Percentiles rank a stretch among this genome's conserved stretches.
phyloP scores from a whole-genome alignment of 35 echinoderm and acorn worm genomes.

The Hemicentrotus pulcherrimus region DNA sequence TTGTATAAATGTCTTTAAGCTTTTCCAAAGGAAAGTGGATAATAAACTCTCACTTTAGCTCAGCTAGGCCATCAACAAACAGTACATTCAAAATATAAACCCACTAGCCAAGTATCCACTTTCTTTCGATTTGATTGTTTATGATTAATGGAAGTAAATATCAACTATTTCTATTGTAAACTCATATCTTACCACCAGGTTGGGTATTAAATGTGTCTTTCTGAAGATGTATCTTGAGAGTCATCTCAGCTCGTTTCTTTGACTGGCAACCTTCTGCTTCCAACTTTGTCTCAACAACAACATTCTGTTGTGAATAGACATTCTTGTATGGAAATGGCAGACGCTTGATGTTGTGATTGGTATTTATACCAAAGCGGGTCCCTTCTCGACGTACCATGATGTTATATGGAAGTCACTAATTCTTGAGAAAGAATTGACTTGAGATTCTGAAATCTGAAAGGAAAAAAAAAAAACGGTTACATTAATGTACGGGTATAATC shows the following conservation, averaged over 20 bases:
- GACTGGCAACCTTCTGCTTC: not conserved
- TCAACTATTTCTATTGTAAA: not conserved
- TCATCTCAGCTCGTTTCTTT: not conserved
- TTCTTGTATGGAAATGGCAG: not conserved
- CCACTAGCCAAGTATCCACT: too few relatives aligned
- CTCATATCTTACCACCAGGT: not conserved
- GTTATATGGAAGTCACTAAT: not conserved
- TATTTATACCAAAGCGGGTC: constrained; percentile 59
- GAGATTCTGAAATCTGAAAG: not conserved
- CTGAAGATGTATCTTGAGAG: constrained; percentile 2
- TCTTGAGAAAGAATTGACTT: not conserved
- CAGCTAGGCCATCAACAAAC: too few relatives aligned
- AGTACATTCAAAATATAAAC: too few relatives aligned
- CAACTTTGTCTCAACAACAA: constrained; percentile 39
- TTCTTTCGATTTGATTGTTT: too few relatives aligned
- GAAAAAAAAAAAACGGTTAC: not conserved
- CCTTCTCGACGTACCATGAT: constrained; percentile 56
- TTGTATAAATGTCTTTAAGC: too few relatives aligned
- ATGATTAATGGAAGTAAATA: not conserved
- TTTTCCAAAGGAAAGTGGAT: too few relatives aligned
- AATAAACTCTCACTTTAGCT: too few relatives aligned
- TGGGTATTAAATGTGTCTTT: constrained; percentile 31
- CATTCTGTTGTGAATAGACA: not conserved
- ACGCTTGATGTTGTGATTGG: constrained; percentile 40
- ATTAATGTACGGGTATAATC: too few relatives aligned